Percentiles rank a stretch among this genome's conserved stretches.
Evolutionary conservation across 2,113 vertebrate genomes (phyloP).

Genomic region (Dipodomys stephensi): DNA sequence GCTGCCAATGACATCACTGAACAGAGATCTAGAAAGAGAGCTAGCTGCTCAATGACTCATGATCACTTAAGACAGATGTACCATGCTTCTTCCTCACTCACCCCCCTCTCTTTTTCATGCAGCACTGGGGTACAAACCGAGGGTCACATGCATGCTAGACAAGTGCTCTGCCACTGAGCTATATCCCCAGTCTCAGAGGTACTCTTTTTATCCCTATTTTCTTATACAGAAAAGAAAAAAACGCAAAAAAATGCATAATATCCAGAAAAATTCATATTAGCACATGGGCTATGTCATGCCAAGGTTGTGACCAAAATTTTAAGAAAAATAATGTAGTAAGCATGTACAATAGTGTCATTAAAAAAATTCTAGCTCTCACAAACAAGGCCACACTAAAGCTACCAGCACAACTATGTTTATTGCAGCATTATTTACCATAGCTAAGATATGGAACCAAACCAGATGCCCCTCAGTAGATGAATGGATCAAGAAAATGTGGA

Average conservation of each 20-base stretch:
- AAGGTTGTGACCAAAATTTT: neutral
- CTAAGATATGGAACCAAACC: no score
- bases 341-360: neutral
- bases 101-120: neutral
- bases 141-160: neutral
- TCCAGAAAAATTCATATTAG: neutral
- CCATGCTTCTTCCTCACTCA: neutral
- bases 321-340: neutral
- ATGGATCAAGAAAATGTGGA: no score
- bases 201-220: neutral
- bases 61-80: neutral
- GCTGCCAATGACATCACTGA: neutral
- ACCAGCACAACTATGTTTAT: no score
- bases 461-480: no score
- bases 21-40: neutral
- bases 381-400: no score
- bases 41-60: no score
- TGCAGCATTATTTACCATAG: no score
- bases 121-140: neutral
- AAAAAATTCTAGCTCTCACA: no score
- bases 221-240: neutral
- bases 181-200: neutral
- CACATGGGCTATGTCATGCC: neutral
- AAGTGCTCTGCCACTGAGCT: neutral
- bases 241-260: neutral